A percentile compares a stretch with the other conserved stretches of the same genome.
These are phyloP conservation scores for Drosophila varians DNA, from an alignment of 1,140 invertebrate genomes.

Conservation along the genomic window DNA sequence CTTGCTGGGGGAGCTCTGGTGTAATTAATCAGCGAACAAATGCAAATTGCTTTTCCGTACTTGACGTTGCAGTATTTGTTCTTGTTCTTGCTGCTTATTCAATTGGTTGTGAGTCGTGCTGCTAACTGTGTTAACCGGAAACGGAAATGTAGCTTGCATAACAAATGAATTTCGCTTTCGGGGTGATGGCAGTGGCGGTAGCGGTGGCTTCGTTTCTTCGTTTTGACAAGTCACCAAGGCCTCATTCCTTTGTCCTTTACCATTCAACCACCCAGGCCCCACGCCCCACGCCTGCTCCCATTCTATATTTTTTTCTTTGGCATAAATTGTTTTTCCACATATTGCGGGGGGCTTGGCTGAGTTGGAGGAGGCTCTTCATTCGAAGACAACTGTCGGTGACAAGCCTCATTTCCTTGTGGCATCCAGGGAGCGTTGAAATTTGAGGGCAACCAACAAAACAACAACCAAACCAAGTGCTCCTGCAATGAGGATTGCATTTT, in stretches of 20 bases:
- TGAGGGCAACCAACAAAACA: slow-evolving; percentile 15
- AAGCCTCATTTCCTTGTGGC: slow-evolving; percentile 47
- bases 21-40: slow-evolving; percentile 68
- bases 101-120: slow-evolving; percentile 37
- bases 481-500: slow-evolving; percentile 49
- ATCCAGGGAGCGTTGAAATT: slow-evolving; percentile 22
- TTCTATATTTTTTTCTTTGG: slow-evolving; percentile 32
- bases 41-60: slow-evolving; percentile 68
- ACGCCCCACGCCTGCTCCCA: slow-evolving; percentile 1
- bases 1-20: neutral
- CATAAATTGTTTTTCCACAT: slow-evolving; percentile 74
- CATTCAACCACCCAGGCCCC: slow-evolving; percentile 16
- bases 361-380: slow-evolving; percentile 21
- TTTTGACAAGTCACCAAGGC: slow-evolving; percentile 71
- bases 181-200: too few species aligned
- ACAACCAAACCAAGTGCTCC: neutral
- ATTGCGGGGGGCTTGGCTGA: slow-evolving; percentile 22
- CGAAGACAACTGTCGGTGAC: slow-evolving; percentile 68
- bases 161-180: slow-evolving; percentile 71
- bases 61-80: slow-evolving; percentile 60
- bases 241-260: slow-evolving; percentile 57
- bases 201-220: slow-evolving; percentile 7
- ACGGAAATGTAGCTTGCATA: slow-evolving; percentile 78
- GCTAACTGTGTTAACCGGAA: slow-evolving; percentile 71
- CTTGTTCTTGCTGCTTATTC: slow-evolving; percentile 20